Base-by-base conservation (phyloP, 2,797 vertebrate genomes). In the Remorina albescens region DNA sequence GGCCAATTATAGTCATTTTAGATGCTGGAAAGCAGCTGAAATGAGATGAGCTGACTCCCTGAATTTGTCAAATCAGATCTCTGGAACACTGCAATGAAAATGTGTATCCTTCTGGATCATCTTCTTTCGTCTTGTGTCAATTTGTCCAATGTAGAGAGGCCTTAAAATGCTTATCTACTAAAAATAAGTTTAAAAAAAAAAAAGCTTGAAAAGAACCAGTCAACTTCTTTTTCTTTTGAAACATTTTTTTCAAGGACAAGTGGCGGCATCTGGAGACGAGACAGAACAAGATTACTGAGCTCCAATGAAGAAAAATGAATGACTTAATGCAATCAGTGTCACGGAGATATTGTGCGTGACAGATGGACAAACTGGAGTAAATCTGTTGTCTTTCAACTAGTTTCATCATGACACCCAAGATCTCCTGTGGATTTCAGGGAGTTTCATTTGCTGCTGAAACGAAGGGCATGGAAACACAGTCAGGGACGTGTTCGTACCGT, bases 321-420 rank as follows among this genome's bases (percentile, higher is more conserved):
- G 68, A 28, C 73, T 67, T 86, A 83, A 88, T 87, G 73, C 79
- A 41, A 66, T 83, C 79, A 65, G 72, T 6, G 44, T 67, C 60
- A 30, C 68, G 19, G 78, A 78, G 70, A 87, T 74, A 76, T 77
- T 39, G 51, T 25, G 78, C 63, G 54, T 82, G 89, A 83, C 85
- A 87, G 74, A 83, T 51, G 74, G 78, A 87, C 80, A 80, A 86
- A 88, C 81, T 56, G 54, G 70, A 60, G 36, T 54, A 74, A 85
- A 85, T 67, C 66, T 78, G 71, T 83, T 78, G 85, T 89, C 84
- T 90, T 89, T 88, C 86, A 82, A 78, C 76, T 78, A 63, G 61
- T 91, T 86, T 84, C 82, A 86, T 90, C 86, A 89, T 78, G 65
- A 67, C 71, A 53, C 71, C 49, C 73, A 78, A 80, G 44, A 39